Evolutionary conservation across 64 coral and sea anemone genomes (phyloP), one percentile per base, ranked within the genome.

Genomic region (Actinia tenebrosa): DNA sequence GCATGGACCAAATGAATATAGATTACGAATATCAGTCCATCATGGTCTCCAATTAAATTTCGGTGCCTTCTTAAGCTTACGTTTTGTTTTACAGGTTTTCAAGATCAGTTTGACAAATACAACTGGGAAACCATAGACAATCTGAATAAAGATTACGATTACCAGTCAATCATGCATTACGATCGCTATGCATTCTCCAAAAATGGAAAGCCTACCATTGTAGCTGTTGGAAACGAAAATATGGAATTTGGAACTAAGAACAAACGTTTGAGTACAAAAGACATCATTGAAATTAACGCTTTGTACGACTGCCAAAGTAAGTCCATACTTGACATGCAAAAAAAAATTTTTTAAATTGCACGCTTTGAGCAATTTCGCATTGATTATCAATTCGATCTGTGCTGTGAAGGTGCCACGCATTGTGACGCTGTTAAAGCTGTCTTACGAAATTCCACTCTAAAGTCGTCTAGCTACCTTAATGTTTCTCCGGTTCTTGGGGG

Each of bases 111-210:
- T 88, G 91, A 93, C 45, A 96, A 90, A 63, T 96, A 96, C 45
- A 37, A 30, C 37, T 96, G 90, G 90, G 47, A 17, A 60, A 80
- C 62, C 1, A 80, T 93, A 2, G 94, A 96, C 58, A 9, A 90
- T 5, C 86, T 96, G 75, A 90, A 90, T 3, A 87, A 85, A 53
- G 71, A 87, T 25, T 96, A 96, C 77, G 94, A 96, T 75, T 96
- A 90, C 79, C 53, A 90, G 50, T 96, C 94, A n/a, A 47, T 96
- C 50, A 96, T 96, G 94, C 94, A 96, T 30, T 96, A 96, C 56
- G 80, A 63, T 10, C 86, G 91, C 64, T 45, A 0, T 7, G 88
- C 94, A 10, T 96, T 92, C 45, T 88, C 79, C 6, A 96, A 86
- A 80, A 90, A 96, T 78, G 94, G 94, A 4, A 55, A 88, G 23